These are phyloP conservation scores for Nemotelus nigrinus DNA, from an alignment of 2,888 invertebrate genomes.

Conservation along the genomic window DNA sequence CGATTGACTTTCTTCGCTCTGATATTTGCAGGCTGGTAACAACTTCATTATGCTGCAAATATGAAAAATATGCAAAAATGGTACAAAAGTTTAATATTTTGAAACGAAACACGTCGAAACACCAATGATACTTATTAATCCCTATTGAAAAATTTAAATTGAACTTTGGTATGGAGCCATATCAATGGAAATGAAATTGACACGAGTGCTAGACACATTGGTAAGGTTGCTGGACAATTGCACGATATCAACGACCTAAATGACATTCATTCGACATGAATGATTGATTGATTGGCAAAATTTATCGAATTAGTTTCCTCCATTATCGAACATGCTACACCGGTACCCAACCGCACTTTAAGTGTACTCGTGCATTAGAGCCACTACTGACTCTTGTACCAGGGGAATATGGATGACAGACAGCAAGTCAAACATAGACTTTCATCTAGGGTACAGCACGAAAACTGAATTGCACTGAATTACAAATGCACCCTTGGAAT, in stretches of 20 bases:
- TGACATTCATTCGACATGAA: slow-evolving; percentile 34
- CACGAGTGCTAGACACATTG: no score
- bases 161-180: no score
- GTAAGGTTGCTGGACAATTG: slow-evolving; percentile 2
- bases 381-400: background rate
- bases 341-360: background rate
- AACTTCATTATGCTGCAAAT: no score
- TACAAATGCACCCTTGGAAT: slow-evolving; percentile 40
- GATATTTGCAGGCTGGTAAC: no score
- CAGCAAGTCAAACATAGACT: slow-evolving; percentile 33
- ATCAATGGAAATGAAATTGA: no score
- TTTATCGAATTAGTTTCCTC: slow-evolving; percentile 31
- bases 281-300: slow-evolving; percentile 42
- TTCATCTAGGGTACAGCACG: background rate
- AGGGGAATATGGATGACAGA: background rate
- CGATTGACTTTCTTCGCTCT: no score
- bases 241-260: slow-evolving; percentile 10
- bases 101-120: no score
- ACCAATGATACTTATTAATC: no score
- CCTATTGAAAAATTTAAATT: no score
- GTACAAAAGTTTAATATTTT: no score
- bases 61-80: no score
- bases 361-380: background rate
- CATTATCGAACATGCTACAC: slow-evolving; percentile 32
- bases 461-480: slow-evolving; percentile 24